phyloP scores from a whole-genome alignment of 2,888 invertebrate species.

The Acronicta aceris region DNA sequence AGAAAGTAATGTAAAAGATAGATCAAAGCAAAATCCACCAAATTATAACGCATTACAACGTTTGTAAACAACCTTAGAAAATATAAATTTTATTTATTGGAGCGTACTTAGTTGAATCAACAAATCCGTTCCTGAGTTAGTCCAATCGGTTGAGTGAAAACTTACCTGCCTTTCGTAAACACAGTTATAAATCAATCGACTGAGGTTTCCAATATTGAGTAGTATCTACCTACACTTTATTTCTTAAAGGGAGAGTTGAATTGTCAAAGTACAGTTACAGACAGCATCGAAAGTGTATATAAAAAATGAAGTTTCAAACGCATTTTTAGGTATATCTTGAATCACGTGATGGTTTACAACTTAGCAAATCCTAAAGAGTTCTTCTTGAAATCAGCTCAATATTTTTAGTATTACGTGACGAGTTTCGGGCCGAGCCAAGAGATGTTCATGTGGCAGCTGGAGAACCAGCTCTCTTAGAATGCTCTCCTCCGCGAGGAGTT shows the following conservation, averaged over 20 bases:
- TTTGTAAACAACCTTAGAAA: conserved; percentile 6
- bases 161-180: conserved; percentile 31
- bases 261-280: not conserved
- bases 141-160: conserved; percentile 41
- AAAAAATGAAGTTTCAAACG: not conserved
- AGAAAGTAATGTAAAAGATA: too few relatives aligned
- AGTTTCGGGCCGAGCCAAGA: conserved; percentile 97
- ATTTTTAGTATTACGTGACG: conserved; percentile 96
- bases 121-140: conserved; percentile 17
- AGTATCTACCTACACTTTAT: conserved; percentile 27
- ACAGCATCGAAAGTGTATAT: too few relatives aligned
- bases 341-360: too few relatives aligned
- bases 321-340: not conserved
- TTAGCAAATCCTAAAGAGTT: too few relatives aligned
- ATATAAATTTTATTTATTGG: conserved; percentile 8
- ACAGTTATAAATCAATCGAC: conserved; percentile 40
- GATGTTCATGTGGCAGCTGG: conserved; percentile 98
- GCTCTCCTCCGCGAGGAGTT: conserved; percentile 97
- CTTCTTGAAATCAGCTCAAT: too few relatives aligned
- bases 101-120: conserved; percentile 10
- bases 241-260: conserved; percentile 21
- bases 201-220: conserved; percentile 37
- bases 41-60: not conserved
- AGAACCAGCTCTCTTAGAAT: conserved; percentile 97
- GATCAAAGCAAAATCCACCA: too few relatives aligned